These are phyloP conservation scores for Automeris io DNA, from an alignment of 2,888 invertebrate genomes.

Conservation along the genomic window DNA sequence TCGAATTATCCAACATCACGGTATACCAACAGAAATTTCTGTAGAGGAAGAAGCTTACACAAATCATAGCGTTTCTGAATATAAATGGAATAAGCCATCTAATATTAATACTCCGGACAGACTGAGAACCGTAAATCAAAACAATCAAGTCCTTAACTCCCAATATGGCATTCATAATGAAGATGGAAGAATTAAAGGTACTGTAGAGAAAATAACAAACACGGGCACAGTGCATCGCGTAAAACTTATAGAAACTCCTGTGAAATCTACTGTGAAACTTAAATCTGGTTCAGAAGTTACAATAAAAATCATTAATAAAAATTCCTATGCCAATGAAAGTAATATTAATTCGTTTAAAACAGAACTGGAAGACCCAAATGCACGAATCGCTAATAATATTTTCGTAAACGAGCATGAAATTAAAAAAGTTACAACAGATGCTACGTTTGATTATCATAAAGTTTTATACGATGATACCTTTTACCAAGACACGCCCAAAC, in stretches of 20 bases:
- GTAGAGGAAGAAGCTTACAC: slow-evolving; percentile 19
- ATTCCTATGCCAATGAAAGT: background rate
- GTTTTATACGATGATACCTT: background rate
- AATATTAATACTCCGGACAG: background rate
- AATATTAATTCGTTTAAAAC: background rate
- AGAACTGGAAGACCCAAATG: background rate
- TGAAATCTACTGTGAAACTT: slow-evolving; percentile 25
- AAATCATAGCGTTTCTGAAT: slow-evolving; percentile 36
- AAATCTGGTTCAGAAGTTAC: slow-evolving; percentile 8
- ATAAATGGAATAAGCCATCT: slow-evolving; percentile 4
- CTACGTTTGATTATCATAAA: background rate
- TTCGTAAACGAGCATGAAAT: background rate
- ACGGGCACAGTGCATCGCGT: slow-evolving; percentile 37
- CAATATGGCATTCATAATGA: no score
- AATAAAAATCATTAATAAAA: background rate
- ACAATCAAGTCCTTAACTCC: no score
- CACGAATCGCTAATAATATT: background rate
- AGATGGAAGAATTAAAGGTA: slow-evolving; percentile 16
- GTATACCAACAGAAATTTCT: slow-evolving; percentile 9
- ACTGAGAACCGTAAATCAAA: background rate
- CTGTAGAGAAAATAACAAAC: slow-evolving; percentile 34
- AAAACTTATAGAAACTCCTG: slow-evolving; percentile 25
- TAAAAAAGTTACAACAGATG: background rate
- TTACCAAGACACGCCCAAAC: background rate
- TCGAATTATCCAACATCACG: background rate